Evolutionary conservation across 2,888 invertebrate species (phyloP).

Genomic region (Conistra vaccinii): DNA sequence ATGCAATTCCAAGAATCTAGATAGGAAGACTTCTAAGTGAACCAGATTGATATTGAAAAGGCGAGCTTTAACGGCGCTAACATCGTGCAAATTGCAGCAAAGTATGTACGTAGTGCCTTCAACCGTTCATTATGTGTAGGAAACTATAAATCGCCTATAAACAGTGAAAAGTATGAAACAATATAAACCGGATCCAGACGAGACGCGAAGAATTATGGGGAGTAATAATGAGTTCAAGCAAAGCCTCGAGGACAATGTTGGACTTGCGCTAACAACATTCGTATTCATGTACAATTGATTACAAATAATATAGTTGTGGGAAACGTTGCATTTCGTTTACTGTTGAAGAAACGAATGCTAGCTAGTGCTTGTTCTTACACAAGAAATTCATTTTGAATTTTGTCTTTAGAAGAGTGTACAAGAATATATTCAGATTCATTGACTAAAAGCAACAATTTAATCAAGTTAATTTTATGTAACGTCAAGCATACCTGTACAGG

Average conservation of each 20-base stretch:
- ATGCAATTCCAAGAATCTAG: slow-evolving; percentile 52
- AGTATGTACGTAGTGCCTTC: slow-evolving; percentile 68
- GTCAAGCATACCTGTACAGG: background rate
- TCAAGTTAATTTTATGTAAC: background rate
- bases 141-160: slow-evolving; percentile 77
- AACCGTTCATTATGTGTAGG: slow-evolving; percentile 76
- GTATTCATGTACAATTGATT: slow-evolving; percentile 60
- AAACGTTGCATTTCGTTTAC: slow-evolving; percentile 12
- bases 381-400: slow-evolving; percentile 4
- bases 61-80: slow-evolving; percentile 64
- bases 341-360: slow-evolving; percentile 8
- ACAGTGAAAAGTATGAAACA: slow-evolving; percentile 76
- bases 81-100: slow-evolving; percentile 69
- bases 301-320: slow-evolving; percentile 44
- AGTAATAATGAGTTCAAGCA: slow-evolving; percentile 73
- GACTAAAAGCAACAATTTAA: background rate
- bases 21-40: slow-evolving; percentile 64
- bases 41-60: slow-evolving; percentile 69
- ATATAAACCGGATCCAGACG: slow-evolving; percentile 74
- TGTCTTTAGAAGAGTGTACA: background rate
- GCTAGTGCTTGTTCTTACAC: too few species aligned
- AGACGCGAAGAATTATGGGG: slow-evolving; percentile 65
- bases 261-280: slow-evolving; percentile 60
- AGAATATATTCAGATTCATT: background rate
- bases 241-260: slow-evolving; percentile 67